Evolutionary conservation across 2,797 vertebrate genomes (phyloP).

Genomic region (Odontamblyopus lacepedii): DNA sequence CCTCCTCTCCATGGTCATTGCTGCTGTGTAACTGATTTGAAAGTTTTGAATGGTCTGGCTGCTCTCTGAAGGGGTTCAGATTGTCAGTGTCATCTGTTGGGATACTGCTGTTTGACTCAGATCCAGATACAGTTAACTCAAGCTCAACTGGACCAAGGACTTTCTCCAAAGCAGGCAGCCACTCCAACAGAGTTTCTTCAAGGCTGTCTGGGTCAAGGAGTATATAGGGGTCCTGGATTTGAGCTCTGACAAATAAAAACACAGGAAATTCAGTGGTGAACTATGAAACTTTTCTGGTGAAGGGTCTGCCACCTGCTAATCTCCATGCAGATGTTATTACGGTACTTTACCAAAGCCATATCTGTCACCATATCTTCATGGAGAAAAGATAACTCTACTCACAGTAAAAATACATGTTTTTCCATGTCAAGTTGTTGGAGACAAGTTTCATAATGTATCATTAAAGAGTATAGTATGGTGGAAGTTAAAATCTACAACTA

Average conservation of each 20-base stretch:
- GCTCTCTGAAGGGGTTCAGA: conserved; percentile 26
- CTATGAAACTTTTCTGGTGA: too few relatives aligned
- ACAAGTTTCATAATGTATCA: too few relatives aligned
- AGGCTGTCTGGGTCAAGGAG: conserved; percentile 84
- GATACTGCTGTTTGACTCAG: conserved; percentile 21
- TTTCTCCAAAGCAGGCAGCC: conserved; percentile 82
- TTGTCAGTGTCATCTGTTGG: conserved; percentile 42
- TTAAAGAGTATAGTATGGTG: too few relatives aligned
- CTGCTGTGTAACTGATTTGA: conserved; percentile 21
- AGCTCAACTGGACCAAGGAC: conserved; percentile 61
- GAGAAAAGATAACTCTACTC: too few relatives aligned
- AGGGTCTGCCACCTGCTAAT: too few relatives aligned
- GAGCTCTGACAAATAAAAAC: conserved; percentile 69
- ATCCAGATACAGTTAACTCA: neutral
- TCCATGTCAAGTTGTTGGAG: too few relatives aligned
- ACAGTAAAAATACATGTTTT: too few relatives aligned
- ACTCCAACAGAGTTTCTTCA: conserved; percentile 78
- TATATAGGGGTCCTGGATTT: conserved; percentile 88
- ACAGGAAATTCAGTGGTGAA: neutral
- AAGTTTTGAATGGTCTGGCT: conserved; percentile 17
- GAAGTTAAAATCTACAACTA: too few relatives aligned
- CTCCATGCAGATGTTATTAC: too few relatives aligned
- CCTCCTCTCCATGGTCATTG: conserved; percentile 19
- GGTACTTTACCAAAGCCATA: too few relatives aligned
- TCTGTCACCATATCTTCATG: too few relatives aligned